These are phyloP conservation scores for Mimumesa dahlbomi DNA, from an alignment of 2,888 invertebrate genomes.

Conservation along the genomic window DNA sequence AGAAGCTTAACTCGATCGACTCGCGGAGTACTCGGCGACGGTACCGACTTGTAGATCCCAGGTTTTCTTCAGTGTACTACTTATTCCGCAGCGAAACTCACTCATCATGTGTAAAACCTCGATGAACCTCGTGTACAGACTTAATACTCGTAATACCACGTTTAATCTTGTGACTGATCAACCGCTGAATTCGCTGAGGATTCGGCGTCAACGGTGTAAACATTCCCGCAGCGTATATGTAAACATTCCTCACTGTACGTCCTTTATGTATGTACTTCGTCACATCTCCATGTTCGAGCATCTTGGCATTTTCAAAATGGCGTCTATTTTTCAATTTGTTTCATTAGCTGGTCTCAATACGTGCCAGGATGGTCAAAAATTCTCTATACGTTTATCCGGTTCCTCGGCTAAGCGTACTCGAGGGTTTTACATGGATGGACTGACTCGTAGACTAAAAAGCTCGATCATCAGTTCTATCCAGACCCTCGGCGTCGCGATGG, in stretches of 20 bases:
- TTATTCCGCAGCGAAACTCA: constrained; percentile 30
- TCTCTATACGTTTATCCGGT: background rate
- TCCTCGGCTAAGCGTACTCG: background rate
- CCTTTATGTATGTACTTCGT: constrained; percentile 11
- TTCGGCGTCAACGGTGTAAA: constrained; percentile 30
- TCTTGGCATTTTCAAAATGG: constrained; percentile 1
- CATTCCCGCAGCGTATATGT: constrained; percentile 28
- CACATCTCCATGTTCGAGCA: background rate
- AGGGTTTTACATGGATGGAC: background rate
- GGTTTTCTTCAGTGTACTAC: constrained; percentile 11
- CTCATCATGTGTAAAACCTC: constrained; percentile 3
- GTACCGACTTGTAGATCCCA: background rate
- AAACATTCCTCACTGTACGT: constrained; percentile 18
- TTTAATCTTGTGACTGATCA: constrained; percentile 54
- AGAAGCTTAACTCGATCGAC: constrained; percentile 37
- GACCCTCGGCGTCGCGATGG: constrained; percentile 12
- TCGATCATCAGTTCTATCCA: background rate
- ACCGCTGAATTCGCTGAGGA: constrained; percentile 19
- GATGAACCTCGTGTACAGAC: constrained; percentile 20
- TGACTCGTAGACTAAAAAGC: too few relatives aligned
- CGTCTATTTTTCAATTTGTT: too few relatives aligned
- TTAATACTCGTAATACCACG: constrained; percentile 37
- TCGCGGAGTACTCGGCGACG: constrained; percentile 3
- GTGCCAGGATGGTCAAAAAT: constrained; percentile 13
- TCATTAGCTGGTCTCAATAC: background rate